Conservation (phyloP, 2,797 vertebrate genomes). For the Cossypha dichroa region DNA sequence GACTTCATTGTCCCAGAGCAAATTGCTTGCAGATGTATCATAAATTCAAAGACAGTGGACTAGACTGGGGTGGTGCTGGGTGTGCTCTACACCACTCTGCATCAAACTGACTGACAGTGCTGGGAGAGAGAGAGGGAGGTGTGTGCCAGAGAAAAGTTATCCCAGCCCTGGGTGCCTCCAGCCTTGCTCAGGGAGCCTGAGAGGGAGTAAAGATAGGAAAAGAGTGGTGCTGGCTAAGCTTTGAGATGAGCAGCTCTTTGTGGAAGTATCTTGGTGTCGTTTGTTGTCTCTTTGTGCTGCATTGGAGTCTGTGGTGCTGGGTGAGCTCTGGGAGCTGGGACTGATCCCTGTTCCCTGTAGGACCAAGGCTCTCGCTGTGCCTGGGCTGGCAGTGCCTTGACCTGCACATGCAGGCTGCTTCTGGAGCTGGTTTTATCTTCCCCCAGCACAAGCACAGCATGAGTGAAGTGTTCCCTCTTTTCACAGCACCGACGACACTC, state of each 20-base stretch:
- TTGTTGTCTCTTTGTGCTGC: neutral
- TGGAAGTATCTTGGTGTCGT: neutral
- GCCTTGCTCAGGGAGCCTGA: neutral
- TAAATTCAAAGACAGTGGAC: neutral
- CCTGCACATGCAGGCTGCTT: neutral
- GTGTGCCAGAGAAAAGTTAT: neutral
- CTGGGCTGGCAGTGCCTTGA: neutral
- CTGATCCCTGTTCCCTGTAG: neutral
- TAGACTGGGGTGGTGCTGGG: neutral
- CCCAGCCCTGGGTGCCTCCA: neutral
- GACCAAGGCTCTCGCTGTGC: rapidly evolving
- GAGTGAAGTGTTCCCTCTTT: neutral
- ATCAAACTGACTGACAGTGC: neutral
- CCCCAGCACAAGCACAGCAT: neutral
- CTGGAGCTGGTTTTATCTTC: neutral
- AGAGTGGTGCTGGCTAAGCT: neutral
- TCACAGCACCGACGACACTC: neutral
- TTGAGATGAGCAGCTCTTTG: neutral
- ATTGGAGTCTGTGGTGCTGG: neutral
- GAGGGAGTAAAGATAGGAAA: neutral
- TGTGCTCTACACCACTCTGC: neutral
- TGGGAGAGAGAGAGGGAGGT: neutral
- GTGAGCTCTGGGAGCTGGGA: neutral
- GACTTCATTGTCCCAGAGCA: neutral
- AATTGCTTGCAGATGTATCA: neutral